Conservation (phyloP, 2,113 vertebrate species). For the Aix galericulata region DNA sequence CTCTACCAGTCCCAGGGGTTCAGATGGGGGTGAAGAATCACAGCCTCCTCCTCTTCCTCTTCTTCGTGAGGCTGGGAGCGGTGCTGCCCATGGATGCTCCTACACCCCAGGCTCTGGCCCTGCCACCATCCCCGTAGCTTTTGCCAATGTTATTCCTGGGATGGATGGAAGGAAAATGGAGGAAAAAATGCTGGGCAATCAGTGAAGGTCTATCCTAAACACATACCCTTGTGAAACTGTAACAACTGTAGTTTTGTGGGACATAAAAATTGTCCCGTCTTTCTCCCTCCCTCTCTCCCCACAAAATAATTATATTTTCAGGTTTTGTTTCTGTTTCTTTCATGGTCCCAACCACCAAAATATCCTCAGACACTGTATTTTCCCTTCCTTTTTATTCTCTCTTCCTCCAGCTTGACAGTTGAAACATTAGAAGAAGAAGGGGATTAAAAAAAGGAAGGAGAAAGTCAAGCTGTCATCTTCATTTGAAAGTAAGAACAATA, state of each 20-base stretch:
- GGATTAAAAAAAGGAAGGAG: background rate
- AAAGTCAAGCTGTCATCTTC: background rate
- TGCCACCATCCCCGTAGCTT: fast-evolving
- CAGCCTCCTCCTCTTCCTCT: background rate
- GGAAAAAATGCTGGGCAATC: background rate
- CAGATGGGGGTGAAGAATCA: background rate
- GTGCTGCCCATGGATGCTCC: background rate
- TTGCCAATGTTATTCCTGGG: background rate
- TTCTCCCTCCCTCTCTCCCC: background rate
- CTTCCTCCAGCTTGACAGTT: background rate
- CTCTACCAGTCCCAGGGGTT: fast-evolving
- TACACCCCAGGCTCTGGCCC: background rate
- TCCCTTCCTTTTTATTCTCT: background rate
- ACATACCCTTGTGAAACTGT: background rate
- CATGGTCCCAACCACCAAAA: background rate
- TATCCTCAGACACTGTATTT: background rate
- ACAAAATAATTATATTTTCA: background rate
- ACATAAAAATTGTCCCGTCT: background rate
- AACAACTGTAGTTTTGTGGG: background rate
- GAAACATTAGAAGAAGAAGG: background rate
- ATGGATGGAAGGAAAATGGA: background rate
- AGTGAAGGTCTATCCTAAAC: background rate
- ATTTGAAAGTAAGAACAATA: conserved; percentile 14
- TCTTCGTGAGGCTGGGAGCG: background rate
- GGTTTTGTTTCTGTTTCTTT: background rate